A percentile compares a stretch with the other conserved stretches of the same genome.
Conservation (phyloP, 2,888 invertebrate species). For the Horisme vitalbata region DNA sequence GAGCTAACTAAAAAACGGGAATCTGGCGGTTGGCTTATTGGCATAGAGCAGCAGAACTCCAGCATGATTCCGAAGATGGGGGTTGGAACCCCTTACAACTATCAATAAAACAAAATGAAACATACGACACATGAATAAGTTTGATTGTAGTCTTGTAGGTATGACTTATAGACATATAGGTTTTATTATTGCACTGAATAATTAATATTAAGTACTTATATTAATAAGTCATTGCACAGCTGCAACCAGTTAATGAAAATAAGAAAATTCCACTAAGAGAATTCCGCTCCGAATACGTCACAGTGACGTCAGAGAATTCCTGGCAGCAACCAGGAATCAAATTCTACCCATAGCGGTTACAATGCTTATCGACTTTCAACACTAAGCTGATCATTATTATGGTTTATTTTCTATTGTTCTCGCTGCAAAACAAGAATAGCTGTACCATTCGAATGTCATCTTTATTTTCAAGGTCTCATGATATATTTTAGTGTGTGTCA, state of each 20-base stretch:
- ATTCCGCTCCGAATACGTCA: conserved; percentile 28
- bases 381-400: conserved; percentile 1
- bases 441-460: conserved; percentile 2
- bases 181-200: too few relatives aligned
- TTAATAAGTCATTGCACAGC: conserved; percentile 16
- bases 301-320: conserved; percentile 27
- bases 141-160: too few relatives aligned
- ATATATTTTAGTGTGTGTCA: conserved; percentile 11
- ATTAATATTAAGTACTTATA: not conserved
- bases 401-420: conserved; percentile 13
- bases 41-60: too few relatives aligned
- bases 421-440: not conserved
- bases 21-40: too few relatives aligned
- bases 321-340: conserved; percentile 26
- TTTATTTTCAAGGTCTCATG: not conserved
- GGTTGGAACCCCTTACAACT: too few relatives aligned
- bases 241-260: conserved; percentile 19
- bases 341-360: conserved; percentile 1
- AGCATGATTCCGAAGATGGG: too few relatives aligned
- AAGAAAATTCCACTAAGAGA: conserved; percentile 14
- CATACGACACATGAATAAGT: too few relatives aligned
- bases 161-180: too few relatives aligned
- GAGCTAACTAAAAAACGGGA: too few relatives aligned
- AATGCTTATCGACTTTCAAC: conserved; percentile 2
- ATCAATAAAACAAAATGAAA: too few relatives aligned